Evolutionary conservation across 2,113 vertebrate genomes (phyloP), one percentile per base, ranked within the genome.

Genomic region (Tyrannus savana): DNA sequence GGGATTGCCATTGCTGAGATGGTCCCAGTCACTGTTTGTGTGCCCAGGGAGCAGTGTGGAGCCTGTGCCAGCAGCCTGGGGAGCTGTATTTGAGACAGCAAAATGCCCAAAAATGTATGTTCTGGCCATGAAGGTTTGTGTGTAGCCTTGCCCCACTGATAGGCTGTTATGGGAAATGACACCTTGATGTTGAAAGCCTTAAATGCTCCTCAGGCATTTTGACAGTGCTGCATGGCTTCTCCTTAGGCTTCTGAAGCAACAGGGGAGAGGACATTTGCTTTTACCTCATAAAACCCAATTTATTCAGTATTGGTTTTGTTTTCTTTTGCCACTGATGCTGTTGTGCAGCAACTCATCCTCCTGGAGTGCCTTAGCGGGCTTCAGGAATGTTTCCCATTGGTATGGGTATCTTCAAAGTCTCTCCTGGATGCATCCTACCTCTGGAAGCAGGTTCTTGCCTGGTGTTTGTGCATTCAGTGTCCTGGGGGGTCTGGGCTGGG

Each of bases 131-230:
- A 81, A 93, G 64, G 64, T 55, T 92, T 81, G 55, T 87, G 69
- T 75, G 42, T 55, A n/a, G 56, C 25, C 89, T 72, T 74, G 86
- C 64, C 64, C 39, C 0, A 2, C 16, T 89, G 84, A 84, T 56
- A 73, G 89, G 62, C 52, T 97, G n/a, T 81, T 93, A 89, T 37
- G 50, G 60, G 80, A 91, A 93, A 87, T 92, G 93, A 91, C 91
- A 89, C 58, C 52, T 87, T 59, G 82, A 87, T 84, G 60, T 71
- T 84, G 86, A 87, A 95, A 95, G 73, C 73, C 55, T 89, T 90
- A 62, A 79, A 84, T 66, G 83, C 72, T 93, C 72, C 91, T 89
- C 18, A 4, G 94, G 93, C 89, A 56, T 41, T 44, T 56, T 90
- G 83, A 89, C 84, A 92, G 94, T 91, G 27, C 66, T 44, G 25